Percentiles rank a stretch among this genome's conserved stretches.
These are phyloP conservation scores for Podabrus alpinus DNA, from an alignment of 2,888 invertebrate genomes.

Conservation along the genomic window DNA sequence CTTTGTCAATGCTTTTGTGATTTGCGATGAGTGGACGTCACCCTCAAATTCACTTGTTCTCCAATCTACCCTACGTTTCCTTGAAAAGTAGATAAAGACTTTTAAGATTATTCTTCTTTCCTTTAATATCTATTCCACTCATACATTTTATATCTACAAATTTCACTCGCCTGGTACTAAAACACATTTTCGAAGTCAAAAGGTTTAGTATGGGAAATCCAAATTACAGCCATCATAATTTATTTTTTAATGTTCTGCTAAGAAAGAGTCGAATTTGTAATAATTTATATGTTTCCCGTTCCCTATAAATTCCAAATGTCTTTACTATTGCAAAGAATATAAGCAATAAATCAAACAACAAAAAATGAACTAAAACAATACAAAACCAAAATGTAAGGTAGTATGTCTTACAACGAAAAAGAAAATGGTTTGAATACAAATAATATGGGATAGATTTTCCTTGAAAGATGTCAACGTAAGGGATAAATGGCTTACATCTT, in stretches of 20 bases:
- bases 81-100: slow-evolving; percentile 20
- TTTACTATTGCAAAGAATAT: slow-evolving; percentile 17
- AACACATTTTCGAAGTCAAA: not conserved
- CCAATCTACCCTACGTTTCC: slow-evolving; percentile 14
- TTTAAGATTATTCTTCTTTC: slow-evolving; percentile 12
- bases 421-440: slow-evolving; percentile 16
- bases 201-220: not conserved
- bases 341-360: slow-evolving; percentile 17
- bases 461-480: slow-evolving; percentile 10
- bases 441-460: slow-evolving; percentile 14
- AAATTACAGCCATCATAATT: not conserved
- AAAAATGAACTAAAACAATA: slow-evolving; percentile 20
- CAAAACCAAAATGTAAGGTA: slow-evolving; percentile 12
- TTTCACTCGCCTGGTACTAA: not conserved
- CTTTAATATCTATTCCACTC: slow-evolving; percentile 14
- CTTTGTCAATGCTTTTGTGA: slow-evolving; percentile 36
- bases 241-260: not conserved
- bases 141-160: slow-evolving; percentile 7
- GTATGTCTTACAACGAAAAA: slow-evolving; percentile 8
- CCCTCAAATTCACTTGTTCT: slow-evolving; percentile 15
- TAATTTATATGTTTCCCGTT: slow-evolving; percentile 15
- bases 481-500: slow-evolving; percentile 14
- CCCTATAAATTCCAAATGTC: slow-evolving; percentile 13
- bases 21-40: slow-evolving; percentile 37
- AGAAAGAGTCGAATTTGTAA: not conserved